Base-by-base conservation (phyloP, 2,888 invertebrate genomes). In the Epinotia demarniana region DNA sequence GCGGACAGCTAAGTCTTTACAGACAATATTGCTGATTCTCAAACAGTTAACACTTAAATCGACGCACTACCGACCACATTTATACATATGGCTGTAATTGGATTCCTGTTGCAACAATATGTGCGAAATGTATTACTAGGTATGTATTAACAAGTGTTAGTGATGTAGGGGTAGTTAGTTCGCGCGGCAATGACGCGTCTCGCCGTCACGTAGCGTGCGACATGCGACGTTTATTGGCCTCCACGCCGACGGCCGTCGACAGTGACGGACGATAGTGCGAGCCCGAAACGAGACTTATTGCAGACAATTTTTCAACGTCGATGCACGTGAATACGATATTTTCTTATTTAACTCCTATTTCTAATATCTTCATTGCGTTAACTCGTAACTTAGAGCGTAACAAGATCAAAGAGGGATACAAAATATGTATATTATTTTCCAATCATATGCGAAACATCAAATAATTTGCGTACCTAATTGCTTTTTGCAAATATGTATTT, bases 221-320 rank as follows among this genome's bases (percentile, higher is more conserved):
- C 79, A 75, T 75, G 77, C 77, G 77, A 77, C 78, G 77, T 76
- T 90, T 91, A 92, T 91, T 90, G 90, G 89, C 84, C 84, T 80
- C 86, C 84, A 39, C 39, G 39, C 9, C 39, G 39, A 39, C 39
- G 81, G 80, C 80, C 83, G 78, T 60, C 83, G 92, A 93, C 92
- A 90, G 85, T 92, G 92, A 93, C 87, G 83, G 86, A 92, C 89
- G 90, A 89, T 85, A 84, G 82, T 81, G 82, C 82, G 86, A 90
- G 87, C 88, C 85, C 87, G 88, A 90, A 88, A 87, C 87, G 83
- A 89, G 86, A 92, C 89, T 91, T 92, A 93, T 90, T 90, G 89
- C 85, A 81, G 85, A 89, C 92, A 80, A 91, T 90, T 89, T 88
- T 87, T 92, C 91, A 92, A 89, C 85, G 91, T 90, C 82, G 80